Percentiles rank a stretch among this genome's conserved stretches.
phyloP scores from a whole-genome alignment of 2,888 invertebrate species.

The Ligdia adustata region DNA sequence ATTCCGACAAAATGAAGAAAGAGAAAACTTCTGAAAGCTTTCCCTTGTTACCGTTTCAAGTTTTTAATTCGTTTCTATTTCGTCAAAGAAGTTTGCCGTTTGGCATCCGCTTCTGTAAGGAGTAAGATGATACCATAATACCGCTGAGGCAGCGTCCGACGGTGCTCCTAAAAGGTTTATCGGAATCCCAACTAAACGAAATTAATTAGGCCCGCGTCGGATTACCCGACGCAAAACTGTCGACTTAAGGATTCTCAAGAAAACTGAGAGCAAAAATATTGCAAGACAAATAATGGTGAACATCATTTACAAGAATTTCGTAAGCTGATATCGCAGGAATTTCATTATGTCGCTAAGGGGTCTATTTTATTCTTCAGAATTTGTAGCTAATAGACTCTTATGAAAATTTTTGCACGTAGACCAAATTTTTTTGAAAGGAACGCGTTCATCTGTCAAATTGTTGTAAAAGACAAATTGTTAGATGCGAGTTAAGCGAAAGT shows the following conservation, averaged over 20 bases:
- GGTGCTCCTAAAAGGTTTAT: conserved; percentile 17
- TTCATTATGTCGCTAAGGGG: conserved; percentile 21
- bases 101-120: conserved; percentile 14
- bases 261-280: conserved; percentile 18
- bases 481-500: conserved; percentile 10
- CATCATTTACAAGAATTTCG: conserved; percentile 22
- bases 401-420: conserved; percentile 6
- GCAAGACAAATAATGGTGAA: conserved; percentile 24
- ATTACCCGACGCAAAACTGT: conserved; percentile 20
- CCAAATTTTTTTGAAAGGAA: conserved; percentile 7
- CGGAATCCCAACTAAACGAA: conserved; percentile 20
- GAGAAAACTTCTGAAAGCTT: conserved; percentile 57
- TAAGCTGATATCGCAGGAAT: conserved; percentile 23
- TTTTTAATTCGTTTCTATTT: conserved; percentile 30
- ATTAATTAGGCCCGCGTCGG: conserved; percentile 21
- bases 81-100: conserved; percentile 24
- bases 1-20: conserved; percentile 49
- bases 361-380: conserved; percentile 19
- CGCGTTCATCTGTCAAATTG: not conserved
- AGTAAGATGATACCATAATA: not conserved
- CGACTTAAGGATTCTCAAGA: conserved; percentile 8
- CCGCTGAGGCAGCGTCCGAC: not conserved
- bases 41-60: conserved; percentile 44
- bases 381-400: conserved; percentile 8
- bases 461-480: not conserved